A percentile compares a stretch with the other conserved stretches of the same genome.
Evolutionary conservation across 2,888 invertebrate genomes (phyloP).

Genomic region (Ophion ellenae): DNA sequence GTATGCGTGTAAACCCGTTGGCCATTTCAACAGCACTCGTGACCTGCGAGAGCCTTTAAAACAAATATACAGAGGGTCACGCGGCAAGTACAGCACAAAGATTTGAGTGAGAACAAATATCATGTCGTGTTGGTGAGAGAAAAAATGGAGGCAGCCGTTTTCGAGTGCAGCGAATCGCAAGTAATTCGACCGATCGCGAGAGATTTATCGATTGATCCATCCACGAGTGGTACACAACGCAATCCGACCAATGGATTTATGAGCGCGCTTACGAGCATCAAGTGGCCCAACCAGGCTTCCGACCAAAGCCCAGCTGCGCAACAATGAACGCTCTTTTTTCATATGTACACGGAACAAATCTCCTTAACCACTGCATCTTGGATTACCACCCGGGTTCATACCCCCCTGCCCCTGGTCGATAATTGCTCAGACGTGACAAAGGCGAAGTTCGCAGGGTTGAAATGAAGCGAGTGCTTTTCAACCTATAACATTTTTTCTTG

Average conservation of each 20-base stretch:
- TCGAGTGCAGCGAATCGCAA: conserved; percentile 43
- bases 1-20: conserved; percentile 78
- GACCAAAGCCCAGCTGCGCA: conserved; percentile 54
- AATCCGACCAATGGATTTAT: conserved; percentile 52
- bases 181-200: conserved; percentile 58
- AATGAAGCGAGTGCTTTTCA: background rate
- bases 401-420: background rate
- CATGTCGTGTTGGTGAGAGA: conserved; percentile 19
- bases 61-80: conserved; percentile 77
- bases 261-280: conserved; percentile 46
- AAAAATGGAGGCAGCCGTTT: conserved; percentile 37
- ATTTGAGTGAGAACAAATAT: conserved; percentile 56
- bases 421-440: background rate
- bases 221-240: background rate
- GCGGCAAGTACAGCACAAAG: conserved; percentile 73
- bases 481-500: background rate
- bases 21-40: conserved; percentile 80
- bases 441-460: background rate
- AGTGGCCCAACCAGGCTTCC: conserved; percentile 40
- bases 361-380: conserved; percentile 28
- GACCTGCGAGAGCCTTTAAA: conserved; percentile 76
- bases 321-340: conserved; percentile 32
- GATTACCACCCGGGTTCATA: conserved; percentile 14
- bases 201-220: conserved; percentile 57
- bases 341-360: conserved; percentile 11